A percentile compares a stretch with the other conserved stretches of the same genome.
These are phyloP conservation scores for Osmerus mordax DNA, from an alignment of 2,113 vertebrate species.

Conservation along the genomic window DNA sequence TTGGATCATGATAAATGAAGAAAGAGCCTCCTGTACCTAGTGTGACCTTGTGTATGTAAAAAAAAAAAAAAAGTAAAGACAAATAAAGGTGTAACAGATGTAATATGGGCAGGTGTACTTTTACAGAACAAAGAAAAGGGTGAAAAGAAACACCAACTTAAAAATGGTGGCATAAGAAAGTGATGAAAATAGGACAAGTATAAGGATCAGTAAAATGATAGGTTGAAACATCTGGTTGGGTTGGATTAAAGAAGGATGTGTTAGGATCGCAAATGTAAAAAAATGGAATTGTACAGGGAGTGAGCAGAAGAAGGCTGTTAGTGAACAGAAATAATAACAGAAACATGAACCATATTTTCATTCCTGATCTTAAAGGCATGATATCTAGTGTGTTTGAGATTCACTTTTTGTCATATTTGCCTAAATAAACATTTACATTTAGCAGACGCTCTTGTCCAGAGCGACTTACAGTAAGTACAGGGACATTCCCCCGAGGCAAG, in stretches of 20 bases:
- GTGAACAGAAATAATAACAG: not conserved
- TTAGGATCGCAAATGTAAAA: slow-evolving; percentile 70
- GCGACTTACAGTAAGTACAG: too few species aligned
- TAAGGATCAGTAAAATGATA: slow-evolving; percentile 99
- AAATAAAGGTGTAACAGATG: not conserved
- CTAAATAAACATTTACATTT: too few species aligned
- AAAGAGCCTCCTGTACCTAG: slow-evolving; percentile 80
- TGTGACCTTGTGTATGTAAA: slow-evolving; percentile 81
- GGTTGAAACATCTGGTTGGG: slow-evolving; percentile 98
- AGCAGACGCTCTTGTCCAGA: too few species aligned
- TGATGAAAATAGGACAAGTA: slow-evolving; percentile 98
- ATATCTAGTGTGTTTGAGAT: too few species aligned
- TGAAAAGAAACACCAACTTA: slow-evolving; percentile 96
- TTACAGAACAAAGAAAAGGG: slow-evolving; percentile 99
- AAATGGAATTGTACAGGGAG: slow-evolving; percentile 24
- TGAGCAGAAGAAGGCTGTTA: not conserved
- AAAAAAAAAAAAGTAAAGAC: slow-evolving; percentile 64
- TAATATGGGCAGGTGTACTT: slow-evolving; percentile 25
- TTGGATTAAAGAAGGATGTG: slow-evolving; percentile 46
- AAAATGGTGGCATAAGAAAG: slow-evolving; percentile 99
- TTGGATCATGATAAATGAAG: slow-evolving; percentile 77
- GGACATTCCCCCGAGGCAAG: too few species aligned
- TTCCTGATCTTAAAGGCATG: too few species aligned
- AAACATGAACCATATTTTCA: too few species aligned
- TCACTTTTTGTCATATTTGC: too few species aligned